Base-by-base conservation (phyloP, 2,113 vertebrate species). In the Leptodactylus fuscus region DNA sequence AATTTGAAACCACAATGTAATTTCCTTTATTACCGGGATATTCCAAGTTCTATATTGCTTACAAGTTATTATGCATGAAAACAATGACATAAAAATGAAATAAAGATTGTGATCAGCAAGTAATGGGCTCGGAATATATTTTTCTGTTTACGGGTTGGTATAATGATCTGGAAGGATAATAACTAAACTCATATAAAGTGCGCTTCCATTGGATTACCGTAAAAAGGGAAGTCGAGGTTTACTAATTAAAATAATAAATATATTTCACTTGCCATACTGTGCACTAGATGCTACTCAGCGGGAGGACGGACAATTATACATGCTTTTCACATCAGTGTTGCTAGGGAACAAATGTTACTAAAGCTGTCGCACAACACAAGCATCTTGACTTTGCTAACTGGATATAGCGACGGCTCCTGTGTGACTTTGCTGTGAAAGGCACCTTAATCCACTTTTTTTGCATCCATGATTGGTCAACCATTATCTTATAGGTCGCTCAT, bases 361-460 rank as follows among this genome's bases (percentile, higher is more conserved):
- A 49, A 49, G 27, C 58, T 48, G 60, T 67, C 79, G 60, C 22
- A 20, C 78, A 24, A 27, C 38, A 65, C 41, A 69, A 69, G 46
- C 79, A 67, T 81, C 79, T 81, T 65, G 58, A 81, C 78, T 24
- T 81, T 65, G 55, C 55, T 81, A 81, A 81, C 77, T 58, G 53
- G 55, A 62, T 29, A 24, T n/a, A 81, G 20, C 10, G 22, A 41
- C 2, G 51, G 58, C 24, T 81, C n/a, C 22, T 32, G 3, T 29
- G 27, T 20, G 53, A 81, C 38, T 62, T 41, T 76, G 46, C 73
- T 34, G 71, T 75, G n/a, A 75, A 48, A 75, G n/a, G 41, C n/a
- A 34, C 46, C 27, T 81, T 67, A 32, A 13, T 34, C 15, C 2
- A 49, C n/a, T 18, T 67, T n/a, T 22, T 20, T 29, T 67, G 41